Percentiles rank a stretch among this genome's conserved stretches.
These are phyloP conservation scores for Thunnus maccoyii DNA, from an alignment of 2,113 vertebrate species.

Conservation along the genomic window DNA sequence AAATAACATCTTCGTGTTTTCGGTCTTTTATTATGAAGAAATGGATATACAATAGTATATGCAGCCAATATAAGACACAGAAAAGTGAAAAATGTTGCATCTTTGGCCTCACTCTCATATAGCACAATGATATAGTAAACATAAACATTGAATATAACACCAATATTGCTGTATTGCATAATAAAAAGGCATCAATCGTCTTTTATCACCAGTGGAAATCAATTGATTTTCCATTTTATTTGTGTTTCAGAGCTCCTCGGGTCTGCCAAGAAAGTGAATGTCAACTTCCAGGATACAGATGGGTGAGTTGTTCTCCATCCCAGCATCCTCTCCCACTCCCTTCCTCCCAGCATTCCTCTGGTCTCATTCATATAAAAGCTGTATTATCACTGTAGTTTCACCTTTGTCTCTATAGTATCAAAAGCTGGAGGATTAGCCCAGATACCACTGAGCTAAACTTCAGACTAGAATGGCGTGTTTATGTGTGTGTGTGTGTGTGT, in stretches of 20 bases:
- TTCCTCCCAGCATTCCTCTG: background rate
- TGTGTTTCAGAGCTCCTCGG: conserved; percentile 84
- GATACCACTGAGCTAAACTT: conserved; percentile 32
- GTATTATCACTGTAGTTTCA: conserved; percentile 25
- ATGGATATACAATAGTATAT: background rate
- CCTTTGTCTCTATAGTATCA: conserved; percentile 28
- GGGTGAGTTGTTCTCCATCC: conserved; percentile 78
- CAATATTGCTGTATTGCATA: background rate
- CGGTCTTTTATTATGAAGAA: background rate
- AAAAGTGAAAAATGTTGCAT: background rate
- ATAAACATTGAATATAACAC: background rate
- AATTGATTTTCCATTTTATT: conserved; percentile 26
- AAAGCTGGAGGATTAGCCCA: conserved; percentile 48
- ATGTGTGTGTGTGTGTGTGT: background rate
- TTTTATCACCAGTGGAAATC: conserved; percentile 13
- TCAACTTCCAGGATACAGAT: conserved; percentile 87
- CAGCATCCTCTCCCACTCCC: background rate
- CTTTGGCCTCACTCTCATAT: background rate
- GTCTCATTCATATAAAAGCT: conserved; percentile 40
- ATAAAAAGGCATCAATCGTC: background rate
- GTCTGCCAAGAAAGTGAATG: conserved; percentile 86
- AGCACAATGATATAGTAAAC: background rate
- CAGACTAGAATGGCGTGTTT: background rate
- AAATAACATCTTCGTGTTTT: background rate
- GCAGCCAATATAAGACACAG: no score